A percentile compares a stretch with the other conserved stretches of the same genome.
Evolutionary conservation across 2,113 vertebrate species (phyloP).

Genomic region (Dromiciops gliroides): DNA sequence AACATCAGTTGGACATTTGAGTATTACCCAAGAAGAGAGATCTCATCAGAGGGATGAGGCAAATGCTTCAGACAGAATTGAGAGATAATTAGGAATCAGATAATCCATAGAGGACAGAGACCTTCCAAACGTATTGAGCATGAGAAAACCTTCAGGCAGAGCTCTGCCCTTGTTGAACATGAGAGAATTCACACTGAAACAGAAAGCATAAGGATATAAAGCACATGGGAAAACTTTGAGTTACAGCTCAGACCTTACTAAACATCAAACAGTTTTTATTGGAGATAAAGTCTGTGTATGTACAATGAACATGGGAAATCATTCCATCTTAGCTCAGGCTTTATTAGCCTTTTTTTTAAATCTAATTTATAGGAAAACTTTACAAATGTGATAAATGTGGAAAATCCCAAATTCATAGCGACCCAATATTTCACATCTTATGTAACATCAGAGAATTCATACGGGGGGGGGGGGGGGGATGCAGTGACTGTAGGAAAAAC

Average conservation of each 20-base stretch:
- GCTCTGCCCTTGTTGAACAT: not conserved
- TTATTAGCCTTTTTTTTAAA: not conserved
- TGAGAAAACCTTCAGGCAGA: not conserved
- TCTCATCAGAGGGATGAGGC: not conserved
- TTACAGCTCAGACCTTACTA: not conserved
- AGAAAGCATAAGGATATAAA: not conserved
- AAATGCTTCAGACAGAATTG: not conserved
- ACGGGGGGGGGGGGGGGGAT: no score
- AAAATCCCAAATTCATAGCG: not conserved
- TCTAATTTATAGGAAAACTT: not conserved
- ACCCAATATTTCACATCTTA: not conserved
- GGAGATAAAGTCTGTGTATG: not conserved
- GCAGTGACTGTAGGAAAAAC: not conserved
- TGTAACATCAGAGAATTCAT: not conserved
- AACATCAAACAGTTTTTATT: not conserved
- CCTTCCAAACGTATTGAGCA: not conserved
- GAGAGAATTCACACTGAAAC: not conserved
- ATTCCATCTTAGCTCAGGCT: not conserved
- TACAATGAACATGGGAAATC: not conserved
- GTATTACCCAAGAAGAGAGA: not conserved
- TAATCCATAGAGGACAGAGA: not conserved
- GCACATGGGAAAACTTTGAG: not conserved
- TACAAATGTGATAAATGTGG: not conserved
- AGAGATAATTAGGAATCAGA: not conserved
- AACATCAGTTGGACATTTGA: not conserved